Conservation (phyloP, 2,888 invertebrate species). For the Heliconius charithonia region DNA sequence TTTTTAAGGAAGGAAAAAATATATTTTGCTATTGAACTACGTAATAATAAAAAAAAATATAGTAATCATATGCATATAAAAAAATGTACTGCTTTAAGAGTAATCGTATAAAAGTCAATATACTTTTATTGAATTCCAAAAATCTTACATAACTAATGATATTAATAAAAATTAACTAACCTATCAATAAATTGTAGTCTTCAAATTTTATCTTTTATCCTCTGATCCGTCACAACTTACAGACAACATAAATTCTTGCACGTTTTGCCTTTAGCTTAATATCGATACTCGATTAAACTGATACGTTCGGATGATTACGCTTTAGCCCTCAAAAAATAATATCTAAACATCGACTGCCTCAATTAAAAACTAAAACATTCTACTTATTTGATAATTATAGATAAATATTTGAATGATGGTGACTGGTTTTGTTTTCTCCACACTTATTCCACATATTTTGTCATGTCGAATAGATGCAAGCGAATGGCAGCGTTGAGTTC, state of each 20-base stretch:
- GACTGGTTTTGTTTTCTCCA: too few species aligned
- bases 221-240: conserved; percentile 1
- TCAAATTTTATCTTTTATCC: background rate
- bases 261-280: conserved; percentile 22
- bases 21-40: background rate
- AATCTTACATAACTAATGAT: background rate
- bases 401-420: too few species aligned
- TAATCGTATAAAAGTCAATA: background rate
- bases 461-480: too few species aligned
- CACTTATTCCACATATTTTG: too few species aligned
- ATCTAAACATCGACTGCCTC: too few species aligned
- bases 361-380: too few species aligned
- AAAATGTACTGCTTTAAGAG: background rate
- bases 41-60: background rate
- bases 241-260: background rate
- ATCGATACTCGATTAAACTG: background rate
- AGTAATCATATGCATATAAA: background rate
- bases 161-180: conserved; percentile 6
- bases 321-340: too few species aligned
- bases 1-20: background rate
- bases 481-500: too few species aligned
- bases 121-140: background rate
- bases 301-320: background rate
- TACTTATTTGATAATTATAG: too few species aligned
- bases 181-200: background rate